Base-by-base conservation (phyloP, 2,888 invertebrate species). In the Pilophorus perplexus region DNA sequence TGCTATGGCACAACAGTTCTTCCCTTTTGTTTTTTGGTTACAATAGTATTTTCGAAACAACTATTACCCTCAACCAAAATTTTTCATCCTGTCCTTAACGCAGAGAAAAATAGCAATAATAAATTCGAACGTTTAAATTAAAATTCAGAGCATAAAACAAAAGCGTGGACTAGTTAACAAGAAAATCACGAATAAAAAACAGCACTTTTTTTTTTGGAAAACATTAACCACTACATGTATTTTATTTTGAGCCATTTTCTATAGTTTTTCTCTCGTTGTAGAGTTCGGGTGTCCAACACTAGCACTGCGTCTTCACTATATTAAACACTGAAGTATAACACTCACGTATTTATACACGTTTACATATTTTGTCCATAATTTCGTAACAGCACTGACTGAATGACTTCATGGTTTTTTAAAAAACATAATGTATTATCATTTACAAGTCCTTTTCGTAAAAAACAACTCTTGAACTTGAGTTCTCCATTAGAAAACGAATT, bases 221-320 rank as follows among this genome's bases (percentile, higher is more conserved):
- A 28, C 27, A 46, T 62, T 62, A 46, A 62, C 28, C 48, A 62
- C 62, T 62, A 62, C 62, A 62, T 38, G 62, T 62, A 62, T 46
- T 62, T 48, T 62, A 46, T 46, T 44, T 62, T 62, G 44, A 48
- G 48, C 46, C 62, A 22, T 62, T 62, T 62, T 62, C 62, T 62
- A 62, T 62, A 46, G 44, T 59, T 59, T 60, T 44, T 60, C 62
- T 62, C 62, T 62, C 62, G 62, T 62, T 62, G 62, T 62, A 62
- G 62, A 62, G 62, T 62, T 62, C 62, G 27, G 52, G 46, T 62
- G 62, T 62, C 62, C 48, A 37, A 62, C 62, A 62, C 62, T 62
- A 62, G 62, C 62, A 62, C 62, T 62, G 62, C 28, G 44, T 62
- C 46, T 62, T 62, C 62, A 62, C 62, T 62, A 62, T 62, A 44